These are phyloP conservation scores for Globodera ellingtonae DNA, from an alignment of 1,140 invertebrate species.

Conservation along the genomic window DNA sequence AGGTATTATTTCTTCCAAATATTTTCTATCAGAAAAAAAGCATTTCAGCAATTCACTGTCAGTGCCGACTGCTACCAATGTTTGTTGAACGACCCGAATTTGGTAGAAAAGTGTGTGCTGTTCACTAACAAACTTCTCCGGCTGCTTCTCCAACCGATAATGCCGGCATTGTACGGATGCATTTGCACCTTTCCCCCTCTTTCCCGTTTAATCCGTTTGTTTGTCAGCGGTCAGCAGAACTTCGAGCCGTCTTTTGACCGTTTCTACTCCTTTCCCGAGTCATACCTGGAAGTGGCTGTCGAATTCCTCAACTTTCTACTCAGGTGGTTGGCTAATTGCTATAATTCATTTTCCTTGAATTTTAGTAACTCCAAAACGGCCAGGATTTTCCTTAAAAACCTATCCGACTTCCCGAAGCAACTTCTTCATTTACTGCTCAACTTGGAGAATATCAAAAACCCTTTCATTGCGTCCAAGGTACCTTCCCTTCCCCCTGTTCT, in stretches of 20 bases:
- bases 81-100: constrained; percentile 36
- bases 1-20: not conserved
- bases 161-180: constrained; percentile 50
- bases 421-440: constrained; percentile 84
- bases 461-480: constrained; percentile 87
- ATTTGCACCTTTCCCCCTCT: not conserved
- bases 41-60: constrained; percentile 25
- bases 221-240: not conserved
- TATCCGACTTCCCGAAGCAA: constrained; percentile 82
- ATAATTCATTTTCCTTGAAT: constrained; percentile 71
- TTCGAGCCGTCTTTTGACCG: constrained; percentile 73
- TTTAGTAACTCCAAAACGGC: constrained; percentile 74
- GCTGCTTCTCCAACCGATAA: constrained; percentile 45
- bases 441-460: constrained; percentile 87
- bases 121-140: constrained; percentile 57
- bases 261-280: constrained; percentile 81
- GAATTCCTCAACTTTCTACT: constrained; percentile 47
- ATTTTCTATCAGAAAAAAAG: not conserved
- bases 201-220: not conserved
- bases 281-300: constrained; percentile 70
- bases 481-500: not conserved
- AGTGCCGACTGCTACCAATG: constrained; percentile 42
- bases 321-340: constrained; percentile 44
- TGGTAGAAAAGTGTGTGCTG: constrained; percentile 38
- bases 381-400: constrained; percentile 75